phyloP scores from a whole-genome alignment of 2,888 invertebrate species.

The Andrena fulva region DNA sequence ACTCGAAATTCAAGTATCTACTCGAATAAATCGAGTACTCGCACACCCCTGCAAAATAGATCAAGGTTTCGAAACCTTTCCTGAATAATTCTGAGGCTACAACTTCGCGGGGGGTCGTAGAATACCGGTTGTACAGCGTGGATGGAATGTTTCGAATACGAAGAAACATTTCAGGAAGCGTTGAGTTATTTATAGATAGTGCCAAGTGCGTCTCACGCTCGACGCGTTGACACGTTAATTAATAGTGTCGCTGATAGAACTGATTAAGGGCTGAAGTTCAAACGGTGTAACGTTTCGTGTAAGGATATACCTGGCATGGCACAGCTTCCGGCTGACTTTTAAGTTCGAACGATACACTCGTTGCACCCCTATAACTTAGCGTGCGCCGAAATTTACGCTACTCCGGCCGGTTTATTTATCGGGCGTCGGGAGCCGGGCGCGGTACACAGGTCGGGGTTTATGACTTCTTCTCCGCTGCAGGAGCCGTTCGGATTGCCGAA shows the following conservation, averaged over 20 bases:
- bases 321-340: conserved; percentile 24
- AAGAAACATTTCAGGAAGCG: no score
- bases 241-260: conserved; percentile 2
- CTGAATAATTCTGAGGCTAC: no score
- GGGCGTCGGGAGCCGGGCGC: conserved; percentile 34
- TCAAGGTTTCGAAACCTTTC: no score
- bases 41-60: no score
- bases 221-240: background rate
- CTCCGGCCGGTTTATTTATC: conserved; percentile 60
- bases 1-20: no score
- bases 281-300: background rate
- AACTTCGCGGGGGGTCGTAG: no score
- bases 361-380: conserved; percentile 39
- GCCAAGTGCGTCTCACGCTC: background rate
- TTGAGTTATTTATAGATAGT: no score
- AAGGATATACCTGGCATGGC: background rate
- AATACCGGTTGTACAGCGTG: no score
- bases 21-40: no score
- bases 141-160: no score
- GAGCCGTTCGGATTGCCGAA: conserved; percentile 48
- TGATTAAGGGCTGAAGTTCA: background rate
- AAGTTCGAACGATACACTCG: conserved; percentile 37
- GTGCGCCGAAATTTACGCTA: conserved; percentile 47
- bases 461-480: conserved; percentile 47
- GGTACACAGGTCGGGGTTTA: conserved; percentile 48